Evolutionary conservation across 2,113 vertebrate species (phyloP), one percentile per base, ranked within the genome.

Genomic region (Albula goreensis): DNA sequence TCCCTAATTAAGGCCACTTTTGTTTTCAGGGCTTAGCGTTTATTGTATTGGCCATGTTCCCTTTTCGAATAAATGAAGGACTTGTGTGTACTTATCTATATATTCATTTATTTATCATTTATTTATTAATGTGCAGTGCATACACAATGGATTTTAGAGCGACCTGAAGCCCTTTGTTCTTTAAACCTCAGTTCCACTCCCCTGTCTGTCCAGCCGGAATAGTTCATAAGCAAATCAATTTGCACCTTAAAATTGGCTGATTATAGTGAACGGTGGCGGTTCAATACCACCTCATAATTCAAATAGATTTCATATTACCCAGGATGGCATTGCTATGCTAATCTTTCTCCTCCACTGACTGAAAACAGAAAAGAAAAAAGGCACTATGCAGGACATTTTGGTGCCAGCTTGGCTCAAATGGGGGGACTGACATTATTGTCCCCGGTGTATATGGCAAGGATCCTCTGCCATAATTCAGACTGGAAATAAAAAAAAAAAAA

Each of bases 1-100:
- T 51, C 86, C 85, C 86, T 91, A 93, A 94, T 94, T 94, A 92
- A 91, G 91, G 90, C 80, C 89, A 78, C 89, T 92, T 93, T 91
- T 93, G 86, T 89, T 57, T 41, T 52, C 50, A 85, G 87, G 90
- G 89, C 91, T 93, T 93, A 93, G 88, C 89, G 90, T 92, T 81
- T 84, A 83, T 90, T 90, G 89, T 89, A 91, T 90, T 80, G 78
- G 85, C 88, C 31, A 52, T 5, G 57, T 50, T 41, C 74, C 88
- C 84, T 80, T 77, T 52, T 82, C 82, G 41, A 86, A 83, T 83
- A n/a, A 25, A 48, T 51, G 41, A 10, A 90, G 90, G 87, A 87
- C 90, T 88, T 91, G 88, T 88, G 88, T 90, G 88, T 89, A 89
- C 74, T 87, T 88, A 92, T 93, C 92, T 89, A 93, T 60, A 15